Percentiles rank a stretch among this genome's conserved stretches.
Evolutionary conservation across 2,797 vertebrate genomes (phyloP).

Genomic region (Mallotus villosus): DNA sequence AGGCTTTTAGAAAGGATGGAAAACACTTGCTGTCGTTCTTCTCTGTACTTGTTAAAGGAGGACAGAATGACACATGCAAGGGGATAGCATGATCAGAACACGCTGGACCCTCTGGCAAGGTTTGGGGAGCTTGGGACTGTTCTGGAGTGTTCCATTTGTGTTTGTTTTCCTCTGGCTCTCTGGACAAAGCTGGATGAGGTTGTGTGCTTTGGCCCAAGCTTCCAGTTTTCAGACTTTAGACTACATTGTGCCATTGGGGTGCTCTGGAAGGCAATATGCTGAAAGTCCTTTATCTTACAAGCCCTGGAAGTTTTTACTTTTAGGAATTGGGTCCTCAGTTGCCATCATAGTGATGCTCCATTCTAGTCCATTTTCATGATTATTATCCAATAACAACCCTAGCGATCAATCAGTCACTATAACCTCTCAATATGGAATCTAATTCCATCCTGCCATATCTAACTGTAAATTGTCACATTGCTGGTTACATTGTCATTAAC

Average conservation of each 20-base stretch:
- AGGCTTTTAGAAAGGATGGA: too few relatives aligned
- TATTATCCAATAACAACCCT: too few relatives aligned
- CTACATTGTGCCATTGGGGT: conserved; percentile 48
- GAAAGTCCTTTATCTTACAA: neutral
- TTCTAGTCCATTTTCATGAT: too few relatives aligned
- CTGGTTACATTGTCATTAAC: too few relatives aligned
- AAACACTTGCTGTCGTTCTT: too few relatives aligned
- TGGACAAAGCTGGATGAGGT: conserved; percentile 36
- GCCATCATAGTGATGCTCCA: too few relatives aligned
- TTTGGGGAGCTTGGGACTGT: conserved; percentile 28
- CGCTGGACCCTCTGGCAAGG: conserved; percentile 23
- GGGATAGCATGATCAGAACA: conserved; percentile 13
- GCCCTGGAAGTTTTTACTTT: neutral
- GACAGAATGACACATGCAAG: neutral
- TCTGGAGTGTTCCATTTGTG: conserved; percentile 38
- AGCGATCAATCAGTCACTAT: too few relatives aligned
- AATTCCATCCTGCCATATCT: too few relatives aligned
- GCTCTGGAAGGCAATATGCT: conserved; percentile 12
- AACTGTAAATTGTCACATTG: too few relatives aligned
- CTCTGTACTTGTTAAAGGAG: neutral
- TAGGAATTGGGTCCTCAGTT: neutral
- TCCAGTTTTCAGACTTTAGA: conserved; percentile 32
- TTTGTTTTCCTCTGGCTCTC: conserved; percentile 53
- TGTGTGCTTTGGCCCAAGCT: conserved; percentile 57
- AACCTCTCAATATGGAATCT: too few relatives aligned